Conservation (phyloP, 1,140 invertebrate species). For the Uloborus diversus region DNA sequence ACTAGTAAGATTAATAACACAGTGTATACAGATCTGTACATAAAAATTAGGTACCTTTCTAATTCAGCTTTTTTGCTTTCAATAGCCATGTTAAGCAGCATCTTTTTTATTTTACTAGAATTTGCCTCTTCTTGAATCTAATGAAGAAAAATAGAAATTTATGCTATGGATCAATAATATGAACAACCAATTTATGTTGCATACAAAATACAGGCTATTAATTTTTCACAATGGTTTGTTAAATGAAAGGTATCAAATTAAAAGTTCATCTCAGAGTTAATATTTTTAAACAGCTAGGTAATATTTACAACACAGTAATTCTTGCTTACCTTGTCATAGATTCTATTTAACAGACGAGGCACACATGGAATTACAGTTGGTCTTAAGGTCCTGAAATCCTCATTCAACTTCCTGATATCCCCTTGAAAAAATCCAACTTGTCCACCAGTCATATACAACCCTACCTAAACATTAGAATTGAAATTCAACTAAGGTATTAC, state of each 20-base stretch:
- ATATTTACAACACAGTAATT: neutral
- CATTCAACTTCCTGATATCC: constrained; percentile 86
- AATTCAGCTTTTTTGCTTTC: constrained; percentile 87
- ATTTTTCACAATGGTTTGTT: no score
- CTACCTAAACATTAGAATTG: constrained; percentile 68
- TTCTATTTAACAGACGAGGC: constrained; percentile 89
- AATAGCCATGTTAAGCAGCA: constrained; percentile 84
- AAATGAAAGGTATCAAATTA: no score
- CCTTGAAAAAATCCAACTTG: constrained; percentile 93
- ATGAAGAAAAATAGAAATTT: constrained; percentile 4
- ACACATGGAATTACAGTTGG: constrained; percentile 96
- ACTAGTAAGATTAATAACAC: no score
- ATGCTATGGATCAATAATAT: no score
- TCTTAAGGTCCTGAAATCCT: constrained; percentile 89
- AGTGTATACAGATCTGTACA: no score
- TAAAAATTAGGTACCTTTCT: constrained; percentile 70
- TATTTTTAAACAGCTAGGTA: no score
- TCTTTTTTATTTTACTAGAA: constrained; percentile 79
- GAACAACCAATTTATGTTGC: no score
- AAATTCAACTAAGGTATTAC: neutral
- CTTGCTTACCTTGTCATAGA: constrained; percentile 80
- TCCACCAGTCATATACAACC: constrained; percentile 88
- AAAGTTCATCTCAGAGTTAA: no score
- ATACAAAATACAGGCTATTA: no score
- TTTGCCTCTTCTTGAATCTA: constrained; percentile 69